Evolutionary conservation across 2,797 vertebrate species (phyloP), one percentile per base, ranked within the genome.

Genomic region (Poecile montanus): DNA sequence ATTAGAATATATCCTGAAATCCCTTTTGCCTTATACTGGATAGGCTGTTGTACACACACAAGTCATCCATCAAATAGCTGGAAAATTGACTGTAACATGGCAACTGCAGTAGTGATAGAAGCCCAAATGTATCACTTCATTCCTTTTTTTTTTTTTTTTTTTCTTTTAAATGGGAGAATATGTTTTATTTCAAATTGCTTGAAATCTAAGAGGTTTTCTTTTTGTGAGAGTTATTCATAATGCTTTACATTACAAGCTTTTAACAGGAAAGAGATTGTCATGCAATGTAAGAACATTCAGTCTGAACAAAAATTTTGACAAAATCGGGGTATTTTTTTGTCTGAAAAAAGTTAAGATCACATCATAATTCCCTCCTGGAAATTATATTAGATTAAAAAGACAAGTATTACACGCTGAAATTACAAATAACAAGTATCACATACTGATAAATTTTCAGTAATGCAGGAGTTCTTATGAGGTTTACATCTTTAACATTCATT

Each of bases 271-370:
- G 56, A 93, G 91, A 96, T 95, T 96, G 92, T 95, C 77, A 92
- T 94, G 63, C 48, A 93, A 30, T 84, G 11, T 73, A 95, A 83
- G 96, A 97, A 97, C 96, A 97, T 96, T 98, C 98, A 98, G 97
- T 97, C 94, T 91, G 95, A 95, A 96, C 97, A 96, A 96, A 98
- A 98, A 98, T 98, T 98, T 98, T 98, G 97, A 98, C 97, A 98
- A 96, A 94, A 85, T 94, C 47, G 87, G 96, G 95, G 82, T 98
- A 97, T 85, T 97, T 96, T 97, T 95, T 96, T 40, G 95, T 85
- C 94, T 95, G 79, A 97, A 97, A 98, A 98, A 98, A 98, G 97
- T 97, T 97, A 98, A 98, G 98, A 98, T 98, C 97, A 97, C 58
- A 72, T 94, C 91, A 96, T 97, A 98, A 97, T 97, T 97, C 72